Base-by-base conservation (phyloP, 2,113 vertebrate species). In the Henicopernis longicauda region DNA sequence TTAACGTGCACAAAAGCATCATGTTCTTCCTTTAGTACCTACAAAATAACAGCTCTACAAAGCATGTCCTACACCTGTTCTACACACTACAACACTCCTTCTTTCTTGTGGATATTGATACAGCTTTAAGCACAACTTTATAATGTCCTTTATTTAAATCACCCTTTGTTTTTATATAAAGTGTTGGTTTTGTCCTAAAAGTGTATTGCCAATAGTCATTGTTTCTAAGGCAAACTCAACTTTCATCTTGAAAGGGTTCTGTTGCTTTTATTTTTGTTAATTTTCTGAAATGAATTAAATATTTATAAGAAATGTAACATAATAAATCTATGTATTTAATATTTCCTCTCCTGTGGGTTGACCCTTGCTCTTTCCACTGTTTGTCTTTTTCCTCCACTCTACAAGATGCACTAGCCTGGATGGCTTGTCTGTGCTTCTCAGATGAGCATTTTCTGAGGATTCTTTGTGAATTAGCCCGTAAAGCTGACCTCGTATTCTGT, bases 251-350 rank as follows among this genome's bases (percentile, higher is more conserved):
- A 79, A 82, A 93, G n/a, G 17, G 23, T 85, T 91, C 45, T 34
- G 25, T 52, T 91, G 44, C n/a, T 86, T 86, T 86, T 88, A 81
- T 76, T 93, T 82, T 63, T 59, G 52, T 73, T 93, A 23, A 15
- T 57, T 57, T 92, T 69, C 21, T 57, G 31, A 66, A 70, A 86
- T 52, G 11, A 84, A 90, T 66, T 3, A 87, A 90, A 59, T 92
- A 87, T 96, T 88, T 85, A 47, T 91, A 69, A 90, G 58, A 74
- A 83, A 88, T 66, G 29, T 81, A 71, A 36, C 42, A 52, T 66
- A 93, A 94, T 94, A 97, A 96, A 96, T 89, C 27, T 67, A 31
- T 74, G 16, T 69, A 66, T 96, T 94, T 95, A 67, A 38, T 86
- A 86, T 62, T 92, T 76, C 10, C 54, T 92, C 27, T 92, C 32